Evolutionary conservation across 2,888 invertebrate genomes (phyloP).

Genomic region (Platynereis dumerilii): DNA sequence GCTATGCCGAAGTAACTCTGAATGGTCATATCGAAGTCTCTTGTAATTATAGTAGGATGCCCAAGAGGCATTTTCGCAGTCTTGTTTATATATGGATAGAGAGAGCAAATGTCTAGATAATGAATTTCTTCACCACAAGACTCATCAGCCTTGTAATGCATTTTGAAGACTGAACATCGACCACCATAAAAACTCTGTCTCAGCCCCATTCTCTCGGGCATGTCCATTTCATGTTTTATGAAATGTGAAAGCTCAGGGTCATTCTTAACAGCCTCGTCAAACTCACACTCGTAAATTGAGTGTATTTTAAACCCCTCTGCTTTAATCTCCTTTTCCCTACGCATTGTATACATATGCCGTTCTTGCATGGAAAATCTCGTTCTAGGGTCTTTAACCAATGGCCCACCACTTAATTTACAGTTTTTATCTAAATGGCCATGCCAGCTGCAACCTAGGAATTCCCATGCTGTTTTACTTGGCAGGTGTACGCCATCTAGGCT

Average conservation of each 20-base stretch:
- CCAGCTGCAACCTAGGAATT: too few species aligned
- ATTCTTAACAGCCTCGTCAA: not conserved
- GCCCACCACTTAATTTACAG: not conserved
- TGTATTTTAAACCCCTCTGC: not conserved
- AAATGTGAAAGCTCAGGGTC: not conserved
- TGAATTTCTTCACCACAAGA: constrained; percentile 36
- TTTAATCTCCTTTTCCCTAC: not conserved
- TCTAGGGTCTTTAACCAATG: not conserved
- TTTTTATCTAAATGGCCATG: too few species aligned
- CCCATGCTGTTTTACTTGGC: too few species aligned
- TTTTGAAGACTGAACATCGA: not conserved
- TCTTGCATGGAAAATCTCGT: not conserved
- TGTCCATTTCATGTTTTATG: too few species aligned
- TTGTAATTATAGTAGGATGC: constrained; percentile 32
- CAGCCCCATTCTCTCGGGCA: too few species aligned
- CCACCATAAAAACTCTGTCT: too few species aligned
- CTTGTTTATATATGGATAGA: constrained; percentile 48
- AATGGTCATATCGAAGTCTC: constrained; percentile 38
- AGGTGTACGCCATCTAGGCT: too few species aligned
- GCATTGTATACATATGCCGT: not conserved
- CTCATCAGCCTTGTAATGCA: not conserved
- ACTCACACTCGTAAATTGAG: constrained; percentile 12
- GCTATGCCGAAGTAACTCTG: constrained; percentile 43
- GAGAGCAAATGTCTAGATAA: constrained; percentile 42
- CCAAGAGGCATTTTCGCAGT: constrained; percentile 41